Evolutionary conservation across 1,140 invertebrate genomes (phyloP), one percentile per base, ranked within the genome.

Genomic region (Drosophila parvula): DNA sequence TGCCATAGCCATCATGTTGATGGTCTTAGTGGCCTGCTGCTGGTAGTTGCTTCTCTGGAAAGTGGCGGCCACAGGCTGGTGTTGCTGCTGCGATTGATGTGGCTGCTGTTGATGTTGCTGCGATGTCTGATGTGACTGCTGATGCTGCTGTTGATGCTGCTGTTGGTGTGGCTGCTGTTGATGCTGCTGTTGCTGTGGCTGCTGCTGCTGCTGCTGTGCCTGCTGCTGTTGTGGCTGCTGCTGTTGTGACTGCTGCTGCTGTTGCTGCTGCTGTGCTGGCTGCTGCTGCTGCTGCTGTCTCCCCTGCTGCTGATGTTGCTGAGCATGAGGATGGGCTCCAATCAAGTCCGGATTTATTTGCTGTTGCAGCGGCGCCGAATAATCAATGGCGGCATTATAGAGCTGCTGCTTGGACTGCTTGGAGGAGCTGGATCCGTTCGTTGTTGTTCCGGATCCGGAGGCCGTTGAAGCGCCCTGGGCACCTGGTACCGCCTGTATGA

Each of bases 291-390:
- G 68, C 32, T 88, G 83, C 68, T 89, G 88, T 10, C 78, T 73
- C 79, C 79, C 62, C 57, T 86, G 81, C 64, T 81, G 79, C 62
- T 91, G 90, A 74, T 91, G 83, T 53, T 91, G 90, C 68, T 91
- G 90, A 43, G 78, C 90, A 74, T 91, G 90, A 4, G 90, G 90
- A 91, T 91, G 90, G 27, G 90, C 81, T 53, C 90, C 90, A 71
- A 91, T 91, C 48, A 91, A 56, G 56, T 91, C 90, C 27, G 90
- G 83, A 83, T 91, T 91, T 34, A 90, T 91, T 70, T 90, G 84
- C 69, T 91, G 90, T 45, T 89, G 88, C 74, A 91, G 61, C 58
- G 90, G 90, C 41, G 90, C 90, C 60, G 90, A 90, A 45, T 91
- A 91, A 60, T 91, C 90, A 58, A 91, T 90, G 73, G 85, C 67